Percentiles rank a stretch among this genome's conserved stretches.
Conservation (phyloP, 2,888 invertebrate genomes). For the Mythimna loreyi region DNA sequence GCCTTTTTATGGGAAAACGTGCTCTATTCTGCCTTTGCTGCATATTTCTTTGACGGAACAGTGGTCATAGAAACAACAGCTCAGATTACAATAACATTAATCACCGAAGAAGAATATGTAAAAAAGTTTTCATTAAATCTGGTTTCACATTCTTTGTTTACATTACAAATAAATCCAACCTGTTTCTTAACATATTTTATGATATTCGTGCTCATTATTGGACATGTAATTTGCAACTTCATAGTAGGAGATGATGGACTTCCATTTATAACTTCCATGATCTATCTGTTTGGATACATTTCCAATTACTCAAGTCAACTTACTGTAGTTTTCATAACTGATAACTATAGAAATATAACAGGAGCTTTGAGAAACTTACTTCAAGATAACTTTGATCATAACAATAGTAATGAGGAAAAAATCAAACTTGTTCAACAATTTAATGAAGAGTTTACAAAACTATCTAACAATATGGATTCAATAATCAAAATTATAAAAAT, state of each 20-base stretch:
- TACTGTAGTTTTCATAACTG: background rate
- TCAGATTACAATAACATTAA: background rate
- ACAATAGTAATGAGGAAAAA: background rate
- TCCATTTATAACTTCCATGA: background rate
- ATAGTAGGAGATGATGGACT: background rate
- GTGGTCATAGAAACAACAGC: background rate
- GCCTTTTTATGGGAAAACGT: background rate
- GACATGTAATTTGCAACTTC: background rate
- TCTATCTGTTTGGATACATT: background rate
- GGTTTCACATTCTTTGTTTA: background rate
- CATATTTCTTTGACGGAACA: background rate
- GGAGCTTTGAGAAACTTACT: background rate
- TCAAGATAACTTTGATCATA: background rate
- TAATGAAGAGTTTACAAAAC: background rate
- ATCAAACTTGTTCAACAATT: background rate
- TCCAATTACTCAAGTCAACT: background rate
- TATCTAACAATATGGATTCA: background rate
- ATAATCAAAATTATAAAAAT: background rate
- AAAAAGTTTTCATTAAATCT: background rate
- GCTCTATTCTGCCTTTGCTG: background rate
- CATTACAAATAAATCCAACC: background rate
- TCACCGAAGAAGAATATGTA: background rate
- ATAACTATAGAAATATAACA: background rate
- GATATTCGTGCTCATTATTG: background rate
- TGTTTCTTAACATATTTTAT: background rate